Evolutionary conservation across 2,888 invertebrate species (phyloP).

Genomic region (Lysandra coridon): DNA sequence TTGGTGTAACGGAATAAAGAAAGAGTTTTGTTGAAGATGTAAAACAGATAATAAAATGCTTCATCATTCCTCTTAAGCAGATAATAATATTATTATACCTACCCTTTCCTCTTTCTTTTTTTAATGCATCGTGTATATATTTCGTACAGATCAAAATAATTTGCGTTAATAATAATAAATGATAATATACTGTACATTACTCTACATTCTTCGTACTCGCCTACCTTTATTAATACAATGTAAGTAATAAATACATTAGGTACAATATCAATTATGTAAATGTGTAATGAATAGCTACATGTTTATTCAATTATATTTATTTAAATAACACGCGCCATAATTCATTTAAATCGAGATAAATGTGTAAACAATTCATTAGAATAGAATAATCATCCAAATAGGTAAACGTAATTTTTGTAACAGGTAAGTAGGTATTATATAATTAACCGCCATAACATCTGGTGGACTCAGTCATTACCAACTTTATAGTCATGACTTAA

Average conservation of each 20-base stretch:
- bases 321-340: not conserved
- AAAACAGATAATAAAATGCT: too few species aligned
- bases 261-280: not conserved
- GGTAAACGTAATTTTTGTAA: not conserved
- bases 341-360: not conserved
- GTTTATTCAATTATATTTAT: constrained; percentile 2
- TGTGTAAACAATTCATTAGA: constrained; percentile 3
- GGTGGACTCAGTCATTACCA: too few species aligned
- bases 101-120: not conserved
- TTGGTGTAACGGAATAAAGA: too few species aligned
- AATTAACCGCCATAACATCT: too few species aligned
- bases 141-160: not conserved
- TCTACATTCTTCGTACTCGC: not conserved
- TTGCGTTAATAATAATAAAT: not conserved
- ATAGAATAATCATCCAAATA: not conserved
- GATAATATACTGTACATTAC: not conserved
- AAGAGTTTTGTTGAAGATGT: too few species aligned
- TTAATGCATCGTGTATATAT: not conserved
- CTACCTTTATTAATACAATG: not conserved
- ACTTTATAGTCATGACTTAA: too few species aligned
- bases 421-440: not conserved
- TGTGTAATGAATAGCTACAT: not conserved
- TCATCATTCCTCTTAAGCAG: too few species aligned
- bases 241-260: not conserved
- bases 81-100: too few species aligned